A percentile compares a stretch with the other conserved stretches of the same genome.
Conservation (phyloP, 2,113 vertebrate genomes). For the Hyaena hyaena region DNA sequence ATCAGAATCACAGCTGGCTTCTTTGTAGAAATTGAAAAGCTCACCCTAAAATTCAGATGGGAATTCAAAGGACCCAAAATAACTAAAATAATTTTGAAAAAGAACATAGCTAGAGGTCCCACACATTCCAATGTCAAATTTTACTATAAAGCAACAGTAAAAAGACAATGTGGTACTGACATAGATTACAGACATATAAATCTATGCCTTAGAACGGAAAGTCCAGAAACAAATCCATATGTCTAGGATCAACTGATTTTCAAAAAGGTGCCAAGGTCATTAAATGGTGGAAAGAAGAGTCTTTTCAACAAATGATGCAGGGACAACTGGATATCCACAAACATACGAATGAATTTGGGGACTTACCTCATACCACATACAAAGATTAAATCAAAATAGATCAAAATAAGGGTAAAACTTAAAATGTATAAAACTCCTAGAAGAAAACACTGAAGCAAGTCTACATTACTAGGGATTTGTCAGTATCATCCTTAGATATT, state of each 20-base stretch:
- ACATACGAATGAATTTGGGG: neutral
- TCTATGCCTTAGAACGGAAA: neutral
- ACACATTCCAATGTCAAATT: neutral
- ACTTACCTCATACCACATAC: neutral
- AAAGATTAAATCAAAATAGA: constrained; percentile 50
- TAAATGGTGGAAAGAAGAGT: neutral
- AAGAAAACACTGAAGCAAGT: constrained; percentile 6
- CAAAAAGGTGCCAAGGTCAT: neutral
- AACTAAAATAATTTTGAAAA: neutral
- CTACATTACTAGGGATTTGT: neutral
- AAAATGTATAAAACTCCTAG: neutral
- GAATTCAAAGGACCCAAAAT: neutral
- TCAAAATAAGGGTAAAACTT: neutral
- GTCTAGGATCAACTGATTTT: neutral
- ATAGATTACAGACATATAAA: neutral
- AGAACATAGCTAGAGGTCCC: neutral
- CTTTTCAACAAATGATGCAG: neutral
- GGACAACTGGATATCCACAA: neutral
- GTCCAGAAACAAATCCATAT: neutral
- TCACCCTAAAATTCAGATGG: constrained; percentile 6
- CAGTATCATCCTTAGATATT: neutral
- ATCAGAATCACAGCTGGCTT: neutral
- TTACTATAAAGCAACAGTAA: constrained; percentile 1
- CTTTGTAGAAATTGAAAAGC: neutral
- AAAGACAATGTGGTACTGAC: neutral